Evolutionary conservation across 2,797 vertebrate species (phyloP).

Genomic region (Schizopygopsis pylzovi): DNA sequence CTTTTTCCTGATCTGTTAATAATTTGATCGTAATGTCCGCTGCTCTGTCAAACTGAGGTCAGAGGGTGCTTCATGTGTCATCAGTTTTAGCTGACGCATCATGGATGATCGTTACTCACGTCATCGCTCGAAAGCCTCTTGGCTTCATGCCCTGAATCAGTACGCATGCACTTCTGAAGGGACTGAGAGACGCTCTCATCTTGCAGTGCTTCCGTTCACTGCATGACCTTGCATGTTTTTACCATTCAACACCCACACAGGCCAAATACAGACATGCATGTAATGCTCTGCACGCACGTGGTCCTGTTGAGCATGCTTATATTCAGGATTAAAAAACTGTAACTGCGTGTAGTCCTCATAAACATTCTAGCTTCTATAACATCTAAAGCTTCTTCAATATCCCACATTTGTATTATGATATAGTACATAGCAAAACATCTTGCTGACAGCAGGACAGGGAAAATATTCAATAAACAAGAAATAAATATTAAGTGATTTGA

Average conservation of each 20-base stretch:
- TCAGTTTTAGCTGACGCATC: background rate
- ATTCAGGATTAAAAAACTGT: background rate
- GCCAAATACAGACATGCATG: background rate
- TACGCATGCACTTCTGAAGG: background rate
- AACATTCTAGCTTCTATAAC: too few relatives aligned
- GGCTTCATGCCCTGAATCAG: background rate
- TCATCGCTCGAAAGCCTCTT: conserved; percentile 21
- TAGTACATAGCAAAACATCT: too few relatives aligned
- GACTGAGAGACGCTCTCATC: background rate
- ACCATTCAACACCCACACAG: background rate
- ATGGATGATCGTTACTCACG: background rate
- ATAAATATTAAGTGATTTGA: too few relatives aligned
- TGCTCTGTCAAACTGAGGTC: background rate
- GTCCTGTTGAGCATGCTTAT: background rate
- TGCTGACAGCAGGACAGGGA: too few relatives aligned
- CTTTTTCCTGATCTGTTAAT: background rate
- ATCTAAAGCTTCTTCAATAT: too few relatives aligned
- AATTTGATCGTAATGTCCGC: background rate
- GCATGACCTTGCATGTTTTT: background rate
- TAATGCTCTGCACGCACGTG: background rate
- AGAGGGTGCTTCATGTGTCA: background rate
- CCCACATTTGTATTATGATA: too few relatives aligned
- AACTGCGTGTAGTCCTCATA: too few relatives aligned
- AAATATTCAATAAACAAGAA: too few relatives aligned
- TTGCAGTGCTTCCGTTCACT: background rate